Conservation (phyloP, 2,113 vertebrate species). For the Circaetus gallicus region DNA sequence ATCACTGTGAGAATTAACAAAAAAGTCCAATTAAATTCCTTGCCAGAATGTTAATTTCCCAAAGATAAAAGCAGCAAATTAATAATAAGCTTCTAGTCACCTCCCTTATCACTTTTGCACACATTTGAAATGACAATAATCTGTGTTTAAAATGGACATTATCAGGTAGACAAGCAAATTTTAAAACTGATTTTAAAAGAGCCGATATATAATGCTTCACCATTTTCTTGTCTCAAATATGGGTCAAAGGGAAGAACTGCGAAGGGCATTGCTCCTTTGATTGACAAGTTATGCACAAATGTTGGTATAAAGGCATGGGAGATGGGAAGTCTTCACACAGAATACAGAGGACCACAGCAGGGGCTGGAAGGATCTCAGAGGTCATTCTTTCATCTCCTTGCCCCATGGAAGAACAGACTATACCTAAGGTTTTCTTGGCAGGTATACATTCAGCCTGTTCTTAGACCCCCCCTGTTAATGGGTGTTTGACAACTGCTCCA, state of each 20-base stretch:
- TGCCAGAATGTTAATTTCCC: constrained; percentile 73
- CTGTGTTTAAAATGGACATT: not conserved
- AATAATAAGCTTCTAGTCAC: constrained; percentile 61
- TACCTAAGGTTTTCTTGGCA: not conserved
- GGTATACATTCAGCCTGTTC: not conserved
- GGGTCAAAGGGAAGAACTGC: not conserved
- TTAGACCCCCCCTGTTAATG: not conserved
- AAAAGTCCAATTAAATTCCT: constrained; percentile 77
- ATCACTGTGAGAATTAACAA: constrained; percentile 73
- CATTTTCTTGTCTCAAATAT: not conserved
- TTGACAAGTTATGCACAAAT: not conserved
- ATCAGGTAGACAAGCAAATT: not conserved
- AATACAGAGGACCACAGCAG: not conserved
- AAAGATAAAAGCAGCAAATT: constrained; percentile 70
- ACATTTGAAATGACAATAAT: not conserved
- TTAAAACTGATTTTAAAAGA: not conserved
- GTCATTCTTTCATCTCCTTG: not conserved
- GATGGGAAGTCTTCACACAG: not conserved
- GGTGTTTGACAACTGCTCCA: constrained; percentile 5
- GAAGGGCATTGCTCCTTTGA: not conserved
- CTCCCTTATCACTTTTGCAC: constrained; percentile 42
- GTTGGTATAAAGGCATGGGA: not conserved
- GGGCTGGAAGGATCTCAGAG: not conserved
- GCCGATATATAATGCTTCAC: not conserved
- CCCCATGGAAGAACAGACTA: not conserved